Percentiles rank a stretch among this genome's conserved stretches.
phyloP scores from a whole-genome alignment of 2,113 vertebrate species.

The Thunnus thynnus region DNA sequence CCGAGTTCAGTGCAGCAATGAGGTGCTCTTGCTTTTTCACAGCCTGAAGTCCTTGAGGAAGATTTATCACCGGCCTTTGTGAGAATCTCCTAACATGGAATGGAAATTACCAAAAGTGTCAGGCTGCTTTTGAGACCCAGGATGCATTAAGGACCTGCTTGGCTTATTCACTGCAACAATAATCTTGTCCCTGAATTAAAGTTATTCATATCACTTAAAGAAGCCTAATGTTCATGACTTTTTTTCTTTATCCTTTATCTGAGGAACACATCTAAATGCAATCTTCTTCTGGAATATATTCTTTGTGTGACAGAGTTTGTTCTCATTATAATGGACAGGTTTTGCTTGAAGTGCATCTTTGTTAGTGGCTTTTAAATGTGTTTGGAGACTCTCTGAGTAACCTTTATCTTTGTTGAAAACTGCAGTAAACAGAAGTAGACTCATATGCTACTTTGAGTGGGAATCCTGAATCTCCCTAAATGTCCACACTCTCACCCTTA shows the following conservation, averaged over 20 bases:
- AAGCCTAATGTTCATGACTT: not conserved
- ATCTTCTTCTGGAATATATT: constrained; percentile 8
- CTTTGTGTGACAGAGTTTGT: not conserved
- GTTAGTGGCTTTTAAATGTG: constrained; percentile 32
- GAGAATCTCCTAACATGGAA: constrained; percentile 60
- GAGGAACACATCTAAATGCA: not conserved
- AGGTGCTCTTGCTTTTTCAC: constrained; percentile 26
- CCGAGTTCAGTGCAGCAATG: constrained; percentile 16
- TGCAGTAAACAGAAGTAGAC: not conserved
- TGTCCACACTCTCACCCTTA: not conserved
- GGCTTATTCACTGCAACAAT: constrained; percentile 9
- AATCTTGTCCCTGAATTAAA: constrained; percentile 14
- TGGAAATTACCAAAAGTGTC: constrained; percentile 45
- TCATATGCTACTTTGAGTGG: no score
- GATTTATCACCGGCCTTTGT: constrained; percentile 48
- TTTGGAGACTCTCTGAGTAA: constrained; percentile 9
- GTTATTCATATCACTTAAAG: constrained; percentile 17
- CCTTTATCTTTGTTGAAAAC: not conserved
- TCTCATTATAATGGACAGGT: constrained; percentile 12
- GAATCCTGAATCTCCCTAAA: not conserved
- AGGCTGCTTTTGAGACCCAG: constrained; percentile 10
- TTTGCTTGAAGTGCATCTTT: constrained; percentile 27
- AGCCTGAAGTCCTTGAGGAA: constrained; percentile 46
- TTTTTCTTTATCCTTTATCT: not conserved
- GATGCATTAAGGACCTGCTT: constrained; percentile 2